phyloP scores from a whole-genome alignment of 1,140 invertebrate species.

The Elysia chlorotica region DNA sequence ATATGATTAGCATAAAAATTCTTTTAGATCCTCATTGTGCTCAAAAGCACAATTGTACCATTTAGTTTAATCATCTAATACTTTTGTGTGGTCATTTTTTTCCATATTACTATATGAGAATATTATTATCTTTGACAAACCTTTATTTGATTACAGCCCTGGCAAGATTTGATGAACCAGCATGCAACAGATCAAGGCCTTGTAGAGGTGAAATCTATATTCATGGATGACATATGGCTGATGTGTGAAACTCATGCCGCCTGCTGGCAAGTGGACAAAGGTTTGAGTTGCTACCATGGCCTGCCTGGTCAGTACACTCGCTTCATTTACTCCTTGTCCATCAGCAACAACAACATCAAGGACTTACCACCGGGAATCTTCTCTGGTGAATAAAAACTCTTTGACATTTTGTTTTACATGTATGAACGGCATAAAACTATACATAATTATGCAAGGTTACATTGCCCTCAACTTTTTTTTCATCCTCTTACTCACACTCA shows the following conservation, averaged over 20 bases:
- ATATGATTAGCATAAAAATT: too few species aligned
- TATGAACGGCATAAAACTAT: too few species aligned
- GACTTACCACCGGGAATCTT: conserved; percentile 37
- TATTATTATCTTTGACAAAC: too few species aligned
- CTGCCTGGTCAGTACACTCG: conserved; percentile 23
- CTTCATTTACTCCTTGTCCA: conserved; percentile 38
- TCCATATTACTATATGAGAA: too few species aligned
- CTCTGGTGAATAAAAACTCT: conserved; percentile 1
- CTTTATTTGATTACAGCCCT: background rate
- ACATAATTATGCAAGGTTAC: too few species aligned
- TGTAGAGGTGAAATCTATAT: conserved; percentile 14
- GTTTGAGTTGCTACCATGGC: conserved; percentile 3
- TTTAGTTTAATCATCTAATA: too few species aligned
- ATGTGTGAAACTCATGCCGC: conserved; percentile 38
- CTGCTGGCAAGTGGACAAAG: conserved; percentile 29
- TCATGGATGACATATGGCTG: conserved; percentile 26
- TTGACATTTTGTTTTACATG: too few species aligned
- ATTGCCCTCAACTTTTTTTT: too few species aligned
- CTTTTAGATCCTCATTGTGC: too few species aligned
- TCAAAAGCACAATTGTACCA: too few species aligned
- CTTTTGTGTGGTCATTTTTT: too few species aligned
- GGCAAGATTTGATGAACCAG: conserved; percentile 4
- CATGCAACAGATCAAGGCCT: conserved; percentile 19
- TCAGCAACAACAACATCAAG: conserved; percentile 31
- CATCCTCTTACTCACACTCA: too few species aligned